Base-by-base conservation (phyloP, 2,888 invertebrate species). In the Geophilus truncorum region DNA sequence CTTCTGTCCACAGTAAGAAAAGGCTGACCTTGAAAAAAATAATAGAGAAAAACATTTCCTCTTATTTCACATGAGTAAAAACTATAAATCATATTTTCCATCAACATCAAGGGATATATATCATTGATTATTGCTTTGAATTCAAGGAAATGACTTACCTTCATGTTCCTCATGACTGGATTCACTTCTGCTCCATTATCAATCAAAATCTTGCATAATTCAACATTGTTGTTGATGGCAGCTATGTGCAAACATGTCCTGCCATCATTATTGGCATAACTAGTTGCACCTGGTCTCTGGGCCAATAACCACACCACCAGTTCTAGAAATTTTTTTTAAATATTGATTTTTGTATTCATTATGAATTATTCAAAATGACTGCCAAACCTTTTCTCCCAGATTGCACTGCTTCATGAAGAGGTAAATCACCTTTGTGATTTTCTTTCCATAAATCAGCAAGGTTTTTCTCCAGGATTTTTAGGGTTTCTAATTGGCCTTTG, bases 351-450 rank as follows among this genome's bases (percentile, higher is more conserved):
- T n/a, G n/a, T n/a, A n/a, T n/a, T n/a, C n/a, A n/a, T n/a, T n/a
- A n/a, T n/a, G n/a, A n/a, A n/a, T n/a, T n/a, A n/a, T n/a, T n/a
- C n/a, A n/a, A n/a, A n/a, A n/a, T n/a, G n/a, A n/a, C n/a, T n/a
- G n/a, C 9, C 4, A 40, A 21, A 89, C 89, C 89, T 83, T 94
- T 91, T 82, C 96, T 90, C 0, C 97, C 97, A 0, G 96, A 96
- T 62, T 94, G 92, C 0, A 97, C 94, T 0, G 98, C 98, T 88
- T 99, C 98, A 86, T 99, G 98, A 28, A 98, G 89, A 0, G 98
- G 96, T 81, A 96, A 90, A 87, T 98, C 98, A 0, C 98, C 98
- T 85, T 95, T 92, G 0, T 95, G 93, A 86, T 97, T 98, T 83
- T 94, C 90, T 80, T 95, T 88, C 94, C 98, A 97, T 76, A 98